These are phyloP conservation scores for Macquaria ambigua DNA, from an alignment of 2,113 vertebrate species.

Conservation along the genomic window DNA sequence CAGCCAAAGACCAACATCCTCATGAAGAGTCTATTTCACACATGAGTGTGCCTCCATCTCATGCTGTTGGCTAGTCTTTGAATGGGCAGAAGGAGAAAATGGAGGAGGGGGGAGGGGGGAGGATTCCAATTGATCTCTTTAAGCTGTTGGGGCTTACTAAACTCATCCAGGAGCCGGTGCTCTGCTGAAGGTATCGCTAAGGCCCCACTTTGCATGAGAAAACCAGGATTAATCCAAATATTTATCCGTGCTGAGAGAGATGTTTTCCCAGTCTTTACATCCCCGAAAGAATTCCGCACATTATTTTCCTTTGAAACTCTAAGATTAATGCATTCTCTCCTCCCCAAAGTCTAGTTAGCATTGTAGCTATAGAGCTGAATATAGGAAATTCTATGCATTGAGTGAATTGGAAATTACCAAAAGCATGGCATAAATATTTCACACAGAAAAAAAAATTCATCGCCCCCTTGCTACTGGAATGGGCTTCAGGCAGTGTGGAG, in stretches of 20 bases:
- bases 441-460: conserved; percentile 8
- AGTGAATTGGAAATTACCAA: conserved; percentile 13
- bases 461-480: conserved; percentile 4
- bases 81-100: conserved; percentile 69
- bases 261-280: conserved; percentile 80
- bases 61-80: conserved; percentile 68
- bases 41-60: conserved; percentile 83
- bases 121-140: conserved; percentile 79
- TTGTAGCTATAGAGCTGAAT: conserved; percentile 19
- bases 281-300: conserved; percentile 68
- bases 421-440: conserved; percentile 38
- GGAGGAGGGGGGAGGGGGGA: conserved; percentile 19
- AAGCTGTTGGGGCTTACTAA: conserved; percentile 75
- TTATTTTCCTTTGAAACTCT: conserved; percentile 59
- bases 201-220: conserved; percentile 86
- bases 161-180: conserved; percentile 74
- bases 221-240: conserved; percentile 88
- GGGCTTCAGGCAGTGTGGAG: conserved; percentile 1
- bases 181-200: conserved; percentile 67
- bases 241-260: conserved; percentile 84
- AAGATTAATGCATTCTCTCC: conserved; percentile 52
- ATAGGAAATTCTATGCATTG: conserved; percentile 13
- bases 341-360: conserved; percentile 30
- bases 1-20: conserved; percentile 59
- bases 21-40: conserved; percentile 86